These are phyloP conservation scores for Heterohyrax brucei DNA, from an alignment of 2,797 vertebrate species.

Conservation along the genomic window DNA sequence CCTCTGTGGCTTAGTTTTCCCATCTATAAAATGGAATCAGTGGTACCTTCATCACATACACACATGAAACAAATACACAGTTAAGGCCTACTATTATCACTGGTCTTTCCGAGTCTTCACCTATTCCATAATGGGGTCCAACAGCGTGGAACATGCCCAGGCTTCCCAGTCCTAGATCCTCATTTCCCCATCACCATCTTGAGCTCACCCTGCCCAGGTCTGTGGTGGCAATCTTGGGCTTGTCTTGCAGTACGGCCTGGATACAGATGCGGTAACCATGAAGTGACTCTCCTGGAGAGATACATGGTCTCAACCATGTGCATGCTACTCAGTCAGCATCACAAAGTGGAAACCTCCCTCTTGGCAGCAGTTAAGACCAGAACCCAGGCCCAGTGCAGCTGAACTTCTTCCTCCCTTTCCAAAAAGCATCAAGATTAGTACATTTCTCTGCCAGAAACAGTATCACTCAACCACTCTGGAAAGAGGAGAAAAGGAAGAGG, in stretches of 20 bases:
- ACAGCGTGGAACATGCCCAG: not conserved
- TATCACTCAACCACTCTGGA: not conserved
- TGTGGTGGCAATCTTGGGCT: slow-evolving; percentile 94
- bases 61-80: not conserved
- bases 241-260: slow-evolving; percentile 96
- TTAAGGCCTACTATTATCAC: too few relatives aligned
- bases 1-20: not conserved
- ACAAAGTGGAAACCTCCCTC: not conserved
- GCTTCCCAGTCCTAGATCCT: not conserved
- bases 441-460: slow-evolving; percentile 9
- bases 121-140: not conserved
- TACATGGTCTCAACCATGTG: not conserved
- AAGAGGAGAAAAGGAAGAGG: not conserved
- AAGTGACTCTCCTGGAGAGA: slow-evolving; percentile 94
- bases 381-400: not conserved
- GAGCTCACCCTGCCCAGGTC: slow-evolving; percentile 94
- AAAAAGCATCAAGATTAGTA: not conserved
- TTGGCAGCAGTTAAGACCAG: not conserved
- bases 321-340: not conserved
- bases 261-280: slow-evolving; percentile 98
- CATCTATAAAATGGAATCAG: not conserved
- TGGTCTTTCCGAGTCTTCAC: not conserved
- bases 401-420: not conserved
- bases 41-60: not conserved
- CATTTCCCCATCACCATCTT: not conserved